These are phyloP conservation scores for Tenthredo amoena DNA, from an alignment of 2,888 invertebrate genomes.

Conservation along the genomic window DNA sequence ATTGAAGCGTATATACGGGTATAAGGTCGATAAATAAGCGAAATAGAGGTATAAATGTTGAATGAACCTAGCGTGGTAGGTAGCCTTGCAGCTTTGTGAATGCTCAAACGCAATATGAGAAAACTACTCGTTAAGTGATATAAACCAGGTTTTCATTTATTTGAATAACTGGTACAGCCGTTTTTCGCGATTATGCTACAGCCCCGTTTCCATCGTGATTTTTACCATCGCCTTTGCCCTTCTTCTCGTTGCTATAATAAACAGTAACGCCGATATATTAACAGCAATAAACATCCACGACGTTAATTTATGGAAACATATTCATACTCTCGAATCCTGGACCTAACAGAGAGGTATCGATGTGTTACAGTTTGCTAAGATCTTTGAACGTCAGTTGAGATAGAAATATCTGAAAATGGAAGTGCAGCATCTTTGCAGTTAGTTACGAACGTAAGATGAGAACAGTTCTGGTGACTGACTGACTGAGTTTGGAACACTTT, in stretches of 20 bases:
- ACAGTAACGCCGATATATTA: background rate
- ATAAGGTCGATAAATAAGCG: background rate
- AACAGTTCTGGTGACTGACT: background rate
- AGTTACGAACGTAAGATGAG: background rate
- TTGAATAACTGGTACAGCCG: background rate
- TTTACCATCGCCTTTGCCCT: background rate
- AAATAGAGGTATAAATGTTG: background rate
- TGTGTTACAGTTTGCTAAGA: background rate
- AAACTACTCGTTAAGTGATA: background rate
- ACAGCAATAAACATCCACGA: background rate
- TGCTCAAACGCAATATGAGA: background rate
- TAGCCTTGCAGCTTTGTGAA: background rate
- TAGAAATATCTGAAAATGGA: background rate
- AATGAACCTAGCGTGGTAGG: background rate
- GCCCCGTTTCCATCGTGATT: background rate
- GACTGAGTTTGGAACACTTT: conserved; percentile 14
- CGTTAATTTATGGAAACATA: background rate
- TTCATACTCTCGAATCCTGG: background rate
- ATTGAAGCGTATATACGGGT: background rate
- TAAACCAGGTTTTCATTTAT: background rate
- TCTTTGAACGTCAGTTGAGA: background rate
- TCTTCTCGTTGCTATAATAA: background rate
- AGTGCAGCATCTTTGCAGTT: background rate
- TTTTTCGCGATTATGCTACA: background rate
- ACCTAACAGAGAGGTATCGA: background rate